These are phyloP conservation scores for Addax nasomaculatus DNA, from an alignment of 2,113 vertebrate genomes.

Conservation along the genomic window DNA sequence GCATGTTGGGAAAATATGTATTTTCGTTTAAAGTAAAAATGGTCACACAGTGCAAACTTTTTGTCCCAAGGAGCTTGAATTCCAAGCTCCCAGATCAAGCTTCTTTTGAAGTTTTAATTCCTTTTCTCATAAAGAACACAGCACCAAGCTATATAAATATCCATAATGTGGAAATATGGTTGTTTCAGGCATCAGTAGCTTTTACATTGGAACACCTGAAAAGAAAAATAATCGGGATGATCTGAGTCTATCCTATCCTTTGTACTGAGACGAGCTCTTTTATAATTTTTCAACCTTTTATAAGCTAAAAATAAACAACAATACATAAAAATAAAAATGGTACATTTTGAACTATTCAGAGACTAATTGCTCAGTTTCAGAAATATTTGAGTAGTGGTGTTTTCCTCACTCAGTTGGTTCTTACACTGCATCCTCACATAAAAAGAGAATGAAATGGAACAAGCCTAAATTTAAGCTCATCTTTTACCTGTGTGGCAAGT, in stretches of 20 bases:
- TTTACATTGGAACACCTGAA: not conserved
- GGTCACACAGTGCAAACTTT: constrained; percentile 38
- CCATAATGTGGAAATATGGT: not conserved
- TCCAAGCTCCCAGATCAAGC: constrained; percentile 53
- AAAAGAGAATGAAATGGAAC: not conserved
- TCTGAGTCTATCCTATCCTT: not conserved
- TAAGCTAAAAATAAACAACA: not conserved
- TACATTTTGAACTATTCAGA: not conserved
- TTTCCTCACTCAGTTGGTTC: not conserved
- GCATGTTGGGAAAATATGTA: constrained; percentile 58
- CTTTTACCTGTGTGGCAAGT: not conserved
- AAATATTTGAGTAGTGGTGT: not conserved
- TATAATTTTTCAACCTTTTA: not conserved
- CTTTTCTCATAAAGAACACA: constrained; percentile 8
- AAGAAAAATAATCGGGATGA: not conserved
- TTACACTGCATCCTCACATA: not conserved
- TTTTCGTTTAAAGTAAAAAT: constrained; percentile 71
- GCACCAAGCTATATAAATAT: not conserved
- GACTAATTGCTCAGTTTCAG: not conserved
- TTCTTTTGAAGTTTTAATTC: constrained; percentile 53
- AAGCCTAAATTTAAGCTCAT: not conserved
- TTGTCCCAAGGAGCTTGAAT: constrained; percentile 61
- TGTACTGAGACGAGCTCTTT: not conserved
- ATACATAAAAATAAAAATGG: not conserved
- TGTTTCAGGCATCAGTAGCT: not conserved